Conservation (phyloP, 2,113 vertebrate genomes). For the Callipepla squamata region DNA sequence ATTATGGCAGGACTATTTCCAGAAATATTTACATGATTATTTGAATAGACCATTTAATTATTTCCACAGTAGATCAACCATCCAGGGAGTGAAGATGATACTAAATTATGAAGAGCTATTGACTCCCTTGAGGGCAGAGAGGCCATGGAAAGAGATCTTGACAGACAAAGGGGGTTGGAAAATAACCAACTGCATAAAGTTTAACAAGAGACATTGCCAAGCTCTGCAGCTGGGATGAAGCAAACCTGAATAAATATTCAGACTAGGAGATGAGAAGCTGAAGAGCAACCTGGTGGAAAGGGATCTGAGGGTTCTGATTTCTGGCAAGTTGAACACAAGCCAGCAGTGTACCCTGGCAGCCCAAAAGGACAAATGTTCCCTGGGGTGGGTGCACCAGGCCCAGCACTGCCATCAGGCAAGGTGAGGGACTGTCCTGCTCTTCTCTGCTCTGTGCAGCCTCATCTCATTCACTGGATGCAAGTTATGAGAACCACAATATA, state of each 20-base stretch:
- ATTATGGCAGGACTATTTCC: neutral
- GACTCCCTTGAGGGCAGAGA: neutral
- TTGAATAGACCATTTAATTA: neutral
- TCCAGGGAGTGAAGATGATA: neutral
- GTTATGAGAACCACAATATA: neutral
- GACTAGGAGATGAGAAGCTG: neutral
- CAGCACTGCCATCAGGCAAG: neutral
- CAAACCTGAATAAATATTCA: neutral
- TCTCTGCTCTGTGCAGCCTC: neutral
- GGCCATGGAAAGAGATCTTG: neutral
- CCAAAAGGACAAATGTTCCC: neutral
- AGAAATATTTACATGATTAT: neutral
- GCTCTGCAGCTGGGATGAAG: neutral
- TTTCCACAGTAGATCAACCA: neutral
- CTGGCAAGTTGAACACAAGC: neutral
- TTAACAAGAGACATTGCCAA: neutral
- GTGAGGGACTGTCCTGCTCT: neutral
- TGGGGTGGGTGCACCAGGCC: neutral
- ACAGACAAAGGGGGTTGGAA: neutral
- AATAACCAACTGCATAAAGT: neutral
- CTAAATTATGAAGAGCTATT: neutral
- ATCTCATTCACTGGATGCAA: neutral
- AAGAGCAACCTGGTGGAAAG: neutral
- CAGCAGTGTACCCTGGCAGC: neutral
- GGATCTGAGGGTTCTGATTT: neutral